A percentile compares a stretch with the other conserved stretches of the same genome.
These are phyloP conservation scores for Drosophila punjabiensis DNA, from an alignment of 1,140 invertebrate species.

Conservation along the genomic window DNA sequence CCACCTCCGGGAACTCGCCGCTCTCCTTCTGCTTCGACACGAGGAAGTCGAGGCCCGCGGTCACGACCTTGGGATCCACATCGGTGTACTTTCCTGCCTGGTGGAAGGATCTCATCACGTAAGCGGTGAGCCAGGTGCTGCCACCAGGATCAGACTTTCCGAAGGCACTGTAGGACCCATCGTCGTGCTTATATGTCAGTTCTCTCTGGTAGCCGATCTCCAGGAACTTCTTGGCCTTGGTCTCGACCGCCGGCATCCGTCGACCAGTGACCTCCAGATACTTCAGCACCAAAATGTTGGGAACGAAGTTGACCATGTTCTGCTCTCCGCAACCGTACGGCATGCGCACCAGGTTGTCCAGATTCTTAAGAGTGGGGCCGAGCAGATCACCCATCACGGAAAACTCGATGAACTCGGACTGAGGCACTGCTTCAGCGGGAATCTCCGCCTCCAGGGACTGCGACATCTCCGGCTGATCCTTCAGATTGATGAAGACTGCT, in stretches of 20 bases:
- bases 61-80: conserved; percentile 91
- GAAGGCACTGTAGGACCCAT: conserved; percentile 98
- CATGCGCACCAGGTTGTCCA: conserved; percentile 92
- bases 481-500: conserved; percentile 91
- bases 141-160: conserved; percentile 91
- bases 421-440: conserved; percentile 90
- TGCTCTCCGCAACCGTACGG: conserved; percentile 98
- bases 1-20: conserved; percentile 93
- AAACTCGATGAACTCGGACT: conserved; percentile 90
- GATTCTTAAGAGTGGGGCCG: conserved; percentile 91
- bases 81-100: conserved; percentile 93
- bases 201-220: conserved; percentile 97
- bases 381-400: conserved; percentile 92
- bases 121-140: conserved; percentile 97
- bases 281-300: conserved; percentile 94
- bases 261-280: conserved; percentile 87
- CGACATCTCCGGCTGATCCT: conserved; percentile 85
- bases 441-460: conserved; percentile 89
- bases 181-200: conserved; percentile 93
- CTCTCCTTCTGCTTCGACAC: conserved; percentile 87
- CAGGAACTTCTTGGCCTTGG: conserved; percentile 91
- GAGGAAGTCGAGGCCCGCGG: conserved; percentile 92
- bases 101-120: conserved; percentile 95
- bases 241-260: conserved; percentile 54
- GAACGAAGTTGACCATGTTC: conserved; percentile 97